A percentile compares a stretch with the other conserved stretches of the same genome.
Conservation (phyloP, 1,140 invertebrate species). For the Sinella curviseta region DNA sequence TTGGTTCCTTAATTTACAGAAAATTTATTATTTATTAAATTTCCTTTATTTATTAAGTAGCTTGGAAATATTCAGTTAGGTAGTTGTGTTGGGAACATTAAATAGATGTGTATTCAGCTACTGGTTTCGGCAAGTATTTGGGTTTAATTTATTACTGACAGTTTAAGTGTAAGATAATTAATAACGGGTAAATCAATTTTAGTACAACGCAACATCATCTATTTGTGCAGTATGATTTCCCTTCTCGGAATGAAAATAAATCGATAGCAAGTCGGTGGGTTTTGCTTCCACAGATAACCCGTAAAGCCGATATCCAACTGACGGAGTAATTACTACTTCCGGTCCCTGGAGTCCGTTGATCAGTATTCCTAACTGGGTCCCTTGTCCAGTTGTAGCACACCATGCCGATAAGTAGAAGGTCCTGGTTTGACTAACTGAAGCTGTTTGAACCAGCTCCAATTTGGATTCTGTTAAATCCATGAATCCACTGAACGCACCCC, state of each 20-base stretch:
- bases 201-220: conserved; percentile 33
- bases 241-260: conserved; percentile 17
- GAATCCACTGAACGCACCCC: neutral
- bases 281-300: conserved; percentile 33
- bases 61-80: no score
- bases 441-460: conserved; percentile 16
- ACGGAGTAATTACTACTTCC: neutral
- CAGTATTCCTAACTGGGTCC: conserved; percentile 29
- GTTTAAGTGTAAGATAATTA: no score
- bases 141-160: no score
- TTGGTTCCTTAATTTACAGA: no score
- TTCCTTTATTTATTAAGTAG: no score
- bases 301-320: conserved; percentile 28
- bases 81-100: no score
- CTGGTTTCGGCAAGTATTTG: no score
- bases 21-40: no score
- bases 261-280: conserved; percentile 24
- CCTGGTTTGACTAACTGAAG: neutral
- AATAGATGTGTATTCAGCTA: no score
- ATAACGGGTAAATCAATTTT: no score
- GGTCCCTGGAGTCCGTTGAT: conserved; percentile 34
- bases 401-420: conserved; percentile 29
- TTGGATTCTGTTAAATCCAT: conserved; percentile 16
- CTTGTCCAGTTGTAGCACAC: conserved; percentile 23
- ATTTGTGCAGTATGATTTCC: conserved; percentile 12